Evolutionary conservation across 2,888 invertebrate genomes (phyloP).

Genomic region (Blera fallax): DNA sequence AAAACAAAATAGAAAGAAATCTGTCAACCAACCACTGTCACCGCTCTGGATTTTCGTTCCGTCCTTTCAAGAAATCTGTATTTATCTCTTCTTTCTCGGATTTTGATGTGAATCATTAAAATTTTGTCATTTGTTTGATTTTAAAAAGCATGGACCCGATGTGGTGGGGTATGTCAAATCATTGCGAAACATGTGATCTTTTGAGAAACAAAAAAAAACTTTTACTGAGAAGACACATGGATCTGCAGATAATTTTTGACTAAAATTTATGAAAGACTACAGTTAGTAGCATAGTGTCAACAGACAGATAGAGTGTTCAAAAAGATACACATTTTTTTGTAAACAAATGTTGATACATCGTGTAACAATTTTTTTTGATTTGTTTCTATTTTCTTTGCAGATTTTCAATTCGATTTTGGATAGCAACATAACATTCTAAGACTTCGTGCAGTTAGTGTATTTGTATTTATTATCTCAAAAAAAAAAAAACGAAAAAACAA

Average conservation of each 20-base stretch:
- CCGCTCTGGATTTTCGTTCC: conserved; percentile 15
- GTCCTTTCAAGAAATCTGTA: conserved; percentile 5
- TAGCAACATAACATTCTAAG: conserved; percentile 79
- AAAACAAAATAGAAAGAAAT: conserved; percentile 19
- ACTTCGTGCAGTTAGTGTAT: conserved; percentile 75
- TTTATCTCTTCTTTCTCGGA: conserved; percentile 35
- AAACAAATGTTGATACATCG: conserved; percentile 28
- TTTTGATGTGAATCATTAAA: conserved; percentile 68
- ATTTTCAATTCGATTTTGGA: conserved; percentile 81
- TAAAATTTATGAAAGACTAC: conserved; percentile 35
- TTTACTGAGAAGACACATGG: conserved; percentile 27
- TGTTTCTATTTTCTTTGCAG: conserved; percentile 75
- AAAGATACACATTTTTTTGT: conserved; percentile 38
- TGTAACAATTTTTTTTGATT: neutral
- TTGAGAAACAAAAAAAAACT: neutral
- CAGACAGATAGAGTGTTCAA: conserved; percentile 32
- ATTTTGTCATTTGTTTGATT: conserved; percentile 65
- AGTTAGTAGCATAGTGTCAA: conserved; percentile 50
- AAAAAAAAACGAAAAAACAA: conserved; percentile 23
- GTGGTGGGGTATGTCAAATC: conserved; percentile 1
- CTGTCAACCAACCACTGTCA: conserved; percentile 31
- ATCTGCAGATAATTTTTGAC: conserved; percentile 46
- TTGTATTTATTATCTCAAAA: conserved; percentile 29
- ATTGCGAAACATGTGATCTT: conserved; percentile 45
- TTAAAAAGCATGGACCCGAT: conserved; percentile 24